These are phyloP conservation scores for Serranus cabrilla DNA, from an alignment of 2,797 vertebrate genomes.

Conservation along the genomic window DNA sequence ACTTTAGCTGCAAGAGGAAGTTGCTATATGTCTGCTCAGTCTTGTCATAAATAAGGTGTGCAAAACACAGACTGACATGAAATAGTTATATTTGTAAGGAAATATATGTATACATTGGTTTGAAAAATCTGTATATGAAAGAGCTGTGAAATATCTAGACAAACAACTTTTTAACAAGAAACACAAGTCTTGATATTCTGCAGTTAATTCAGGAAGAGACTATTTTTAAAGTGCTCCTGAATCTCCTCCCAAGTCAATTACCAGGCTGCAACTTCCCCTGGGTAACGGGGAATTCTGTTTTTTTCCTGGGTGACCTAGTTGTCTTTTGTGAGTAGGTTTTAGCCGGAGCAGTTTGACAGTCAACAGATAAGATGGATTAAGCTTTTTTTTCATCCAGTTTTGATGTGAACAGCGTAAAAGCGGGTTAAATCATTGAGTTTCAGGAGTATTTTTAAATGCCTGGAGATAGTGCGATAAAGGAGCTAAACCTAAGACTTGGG, in stretches of 20 bases:
- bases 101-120: conserved; percentile 18
- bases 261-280: conserved; percentile 85
- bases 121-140: conserved; percentile 19
- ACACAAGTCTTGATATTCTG: conserved; percentile 47
- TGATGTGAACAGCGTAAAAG: conserved; percentile 91
- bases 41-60: conserved; percentile 39
- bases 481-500: conserved; percentile 86
- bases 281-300: conserved; percentile 83
- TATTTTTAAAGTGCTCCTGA: conserved; percentile 76
- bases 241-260: conserved; percentile 87
- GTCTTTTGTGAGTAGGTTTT: conserved; percentile 92
- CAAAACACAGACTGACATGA: conserved; percentile 23
- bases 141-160: conserved; percentile 32
- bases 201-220: conserved; percentile 66
- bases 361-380: conserved; percentile 93
- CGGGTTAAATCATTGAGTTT: conserved; percentile 90
- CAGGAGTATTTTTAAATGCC: conserved; percentile 91
- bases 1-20: conserved; percentile 46
- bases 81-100: conserved; percentile 25
- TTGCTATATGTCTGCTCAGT: conserved; percentile 30
- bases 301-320: conserved; percentile 89
- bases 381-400: conserved; percentile 89
- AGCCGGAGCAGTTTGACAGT: conserved; percentile 91
- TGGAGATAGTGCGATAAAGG: conserved; percentile 88
- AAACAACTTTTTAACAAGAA: conserved; percentile 34